Conservation (phyloP, 2,113 vertebrate species). For the Anguilla japonica region DNA sequence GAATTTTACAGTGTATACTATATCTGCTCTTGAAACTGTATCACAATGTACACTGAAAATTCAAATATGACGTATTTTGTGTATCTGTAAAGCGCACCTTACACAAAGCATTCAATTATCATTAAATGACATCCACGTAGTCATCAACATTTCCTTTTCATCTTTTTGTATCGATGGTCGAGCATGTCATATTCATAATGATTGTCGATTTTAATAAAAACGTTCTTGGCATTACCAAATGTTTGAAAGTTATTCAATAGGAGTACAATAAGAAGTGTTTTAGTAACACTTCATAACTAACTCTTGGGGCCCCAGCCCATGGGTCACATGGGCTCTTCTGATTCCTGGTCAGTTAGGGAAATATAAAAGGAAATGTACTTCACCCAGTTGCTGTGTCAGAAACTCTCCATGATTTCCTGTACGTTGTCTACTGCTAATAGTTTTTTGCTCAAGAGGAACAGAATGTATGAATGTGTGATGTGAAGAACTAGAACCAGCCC, state of each 20-base stretch:
- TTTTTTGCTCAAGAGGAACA: neutral
- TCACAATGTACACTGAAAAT: too few species aligned
- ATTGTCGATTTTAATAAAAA: neutral
- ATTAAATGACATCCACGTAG: too few species aligned
- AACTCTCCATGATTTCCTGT: neutral
- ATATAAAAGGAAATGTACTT: neutral
- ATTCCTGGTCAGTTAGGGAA: neutral
- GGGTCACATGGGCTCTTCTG: neutral
- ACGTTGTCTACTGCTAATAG: neutral
- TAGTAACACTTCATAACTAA: neutral
- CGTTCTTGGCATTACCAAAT: too few species aligned
- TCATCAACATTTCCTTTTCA: too few species aligned
- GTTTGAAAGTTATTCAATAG: too few species aligned
- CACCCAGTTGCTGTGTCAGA: neutral
- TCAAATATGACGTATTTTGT: too few species aligned
- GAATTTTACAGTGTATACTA: neutral
- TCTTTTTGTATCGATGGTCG: neutral
- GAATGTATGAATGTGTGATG: neutral
- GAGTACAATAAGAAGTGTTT: too few species aligned
- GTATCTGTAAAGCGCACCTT: too few species aligned
- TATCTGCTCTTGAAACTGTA: neutral
- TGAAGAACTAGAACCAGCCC: neutral
- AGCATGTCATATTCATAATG: neutral
- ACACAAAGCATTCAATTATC: too few species aligned
- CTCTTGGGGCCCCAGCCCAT: neutral